A percentile compares a stretch with the other conserved stretches of the same genome.
Evolutionary conservation across 2,888 invertebrate species (phyloP).

Genomic region (Aplocera efformata): DNA sequence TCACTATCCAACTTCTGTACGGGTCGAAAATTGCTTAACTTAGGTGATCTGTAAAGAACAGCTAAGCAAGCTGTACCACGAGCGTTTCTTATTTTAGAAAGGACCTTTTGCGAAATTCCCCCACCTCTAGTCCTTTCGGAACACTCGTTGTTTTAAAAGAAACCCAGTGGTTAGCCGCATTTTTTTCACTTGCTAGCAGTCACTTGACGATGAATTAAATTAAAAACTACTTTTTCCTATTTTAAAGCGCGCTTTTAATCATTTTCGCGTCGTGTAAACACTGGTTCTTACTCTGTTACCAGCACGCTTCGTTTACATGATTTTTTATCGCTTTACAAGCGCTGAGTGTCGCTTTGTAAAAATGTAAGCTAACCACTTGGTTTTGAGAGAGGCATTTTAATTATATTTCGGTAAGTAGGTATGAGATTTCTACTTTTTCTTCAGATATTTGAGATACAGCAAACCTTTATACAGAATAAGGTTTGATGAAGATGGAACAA

Average conservation of each 20-base stretch:
- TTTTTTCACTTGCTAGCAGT: conserved; percentile 33
- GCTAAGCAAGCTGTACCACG: too few relatives aligned
- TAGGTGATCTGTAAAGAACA: too few relatives aligned
- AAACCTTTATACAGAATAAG: too few relatives aligned
- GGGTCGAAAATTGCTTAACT: too few relatives aligned
- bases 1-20: too few relatives aligned
- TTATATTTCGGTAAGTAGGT: conserved; percentile 6
- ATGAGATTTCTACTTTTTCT: too few relatives aligned
- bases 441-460: too few relatives aligned
- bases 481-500: too few relatives aligned
- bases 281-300: conserved; percentile 15
- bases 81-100: too few relatives aligned
- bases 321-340: conserved; percentile 2
- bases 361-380: background rate
- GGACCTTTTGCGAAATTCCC: conserved; percentile 16
- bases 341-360: background rate
- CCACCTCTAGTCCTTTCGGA: conserved; percentile 16
- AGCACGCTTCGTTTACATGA: conserved; percentile 10
- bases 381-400: background rate
- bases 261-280: conserved; percentile 12
- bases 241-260: conserved; percentile 28
- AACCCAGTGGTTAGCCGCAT: conserved; percentile 19
- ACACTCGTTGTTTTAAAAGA: conserved; percentile 20
- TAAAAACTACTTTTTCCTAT: conserved; percentile 37
- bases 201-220: conserved; percentile 45